Percentiles rank a stretch among this genome's conserved stretches.
Evolutionary conservation across 2,888 invertebrate species (phyloP).

Genomic region (Drosophila cracens): DNA sequence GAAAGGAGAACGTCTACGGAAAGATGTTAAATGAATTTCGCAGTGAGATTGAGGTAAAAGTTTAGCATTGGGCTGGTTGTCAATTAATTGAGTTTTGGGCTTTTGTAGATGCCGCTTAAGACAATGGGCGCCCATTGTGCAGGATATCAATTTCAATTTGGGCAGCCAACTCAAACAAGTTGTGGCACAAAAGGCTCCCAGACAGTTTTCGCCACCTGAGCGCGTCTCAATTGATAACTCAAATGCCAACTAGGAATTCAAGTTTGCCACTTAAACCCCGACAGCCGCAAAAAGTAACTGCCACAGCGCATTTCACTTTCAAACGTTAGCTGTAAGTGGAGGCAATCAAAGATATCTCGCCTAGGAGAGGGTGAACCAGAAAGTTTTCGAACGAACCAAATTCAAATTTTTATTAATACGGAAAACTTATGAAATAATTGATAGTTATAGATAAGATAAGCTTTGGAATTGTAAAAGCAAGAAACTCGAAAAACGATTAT

Average conservation of each 20-base stretch:
- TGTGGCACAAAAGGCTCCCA: constrained; percentile 24
- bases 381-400: not conserved
- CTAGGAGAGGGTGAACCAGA: not conserved
- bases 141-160: constrained; percentile 68
- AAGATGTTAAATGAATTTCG: constrained; percentile 38
- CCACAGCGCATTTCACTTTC: constrained; percentile 45
- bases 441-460: not conserved
- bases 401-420: not conserved
- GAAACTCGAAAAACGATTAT: not conserved
- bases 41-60: constrained; percentile 25
- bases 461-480: not conserved
- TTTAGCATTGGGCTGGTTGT: constrained; percentile 26
- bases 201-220: constrained; percentile 44
- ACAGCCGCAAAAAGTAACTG: constrained; percentile 57
- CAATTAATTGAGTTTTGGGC: constrained; percentile 64
- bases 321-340: constrained; percentile 27
- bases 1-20: constrained; percentile 22
- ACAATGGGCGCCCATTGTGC: constrained; percentile 51
- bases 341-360: constrained; percentile 2
- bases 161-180: constrained; percentile 39
- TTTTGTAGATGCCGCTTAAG: constrained; percentile 55
- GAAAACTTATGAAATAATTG: not conserved
- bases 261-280: constrained; percentile 43
- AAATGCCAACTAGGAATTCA: constrained; percentile 48
- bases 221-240: constrained; percentile 66